Conservation (phyloP, 2,113 vertebrate genomes). For the Psophia crepitans region DNA sequence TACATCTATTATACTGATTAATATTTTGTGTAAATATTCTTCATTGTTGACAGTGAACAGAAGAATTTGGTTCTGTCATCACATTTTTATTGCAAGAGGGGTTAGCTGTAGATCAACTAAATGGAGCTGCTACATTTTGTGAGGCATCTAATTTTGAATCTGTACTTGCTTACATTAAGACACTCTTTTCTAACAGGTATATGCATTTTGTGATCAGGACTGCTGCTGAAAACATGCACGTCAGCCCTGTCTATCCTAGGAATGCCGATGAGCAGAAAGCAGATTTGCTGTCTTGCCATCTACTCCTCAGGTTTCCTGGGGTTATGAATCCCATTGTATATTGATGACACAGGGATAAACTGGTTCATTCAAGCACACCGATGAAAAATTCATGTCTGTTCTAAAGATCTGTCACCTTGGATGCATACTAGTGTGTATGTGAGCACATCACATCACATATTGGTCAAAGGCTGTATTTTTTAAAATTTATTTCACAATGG, state of each 20-base stretch:
- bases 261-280: background rate
- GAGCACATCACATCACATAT: background rate
- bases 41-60: background rate
- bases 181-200: background rate
- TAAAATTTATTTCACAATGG: background rate
- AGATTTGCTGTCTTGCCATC: background rate
- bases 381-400: conserved; percentile 28
- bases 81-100: background rate
- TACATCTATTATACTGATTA: background rate
- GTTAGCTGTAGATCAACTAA: background rate
- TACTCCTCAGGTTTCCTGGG: background rate
- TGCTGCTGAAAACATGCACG: background rate
- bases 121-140: background rate
- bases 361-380: background rate
- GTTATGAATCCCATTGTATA: background rate
- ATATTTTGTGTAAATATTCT: background rate
- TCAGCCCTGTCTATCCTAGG: background rate
- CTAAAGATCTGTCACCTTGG: background rate
- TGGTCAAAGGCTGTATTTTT: background rate
- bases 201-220: background rate
- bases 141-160: background rate
- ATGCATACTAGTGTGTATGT: background rate
- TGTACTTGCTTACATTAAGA: background rate
- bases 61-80: background rate
- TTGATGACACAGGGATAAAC: conserved; percentile 30